A percentile compares a stretch with the other conserved stretches of the same genome.
Conservation (phyloP, 2,888 invertebrate species). For the Brachylomia viminalis region DNA sequence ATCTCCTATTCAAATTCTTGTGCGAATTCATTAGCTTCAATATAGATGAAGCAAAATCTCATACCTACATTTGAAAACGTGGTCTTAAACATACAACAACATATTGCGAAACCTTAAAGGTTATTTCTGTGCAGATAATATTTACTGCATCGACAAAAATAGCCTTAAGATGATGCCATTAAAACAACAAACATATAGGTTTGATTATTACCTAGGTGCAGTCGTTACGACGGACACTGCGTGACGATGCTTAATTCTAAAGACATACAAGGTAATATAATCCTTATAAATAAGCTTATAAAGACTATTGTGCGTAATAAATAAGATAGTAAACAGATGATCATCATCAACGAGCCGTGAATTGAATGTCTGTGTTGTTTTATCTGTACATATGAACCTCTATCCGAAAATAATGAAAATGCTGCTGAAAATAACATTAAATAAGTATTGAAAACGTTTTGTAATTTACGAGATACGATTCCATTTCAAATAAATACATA, state of each 20-base stretch:
- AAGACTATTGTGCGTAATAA: conserved; percentile 16
- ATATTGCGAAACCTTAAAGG: conserved; percentile 53
- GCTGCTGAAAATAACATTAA: conserved; percentile 29
- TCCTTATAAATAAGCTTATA: conserved; percentile 16
- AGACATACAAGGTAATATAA: conserved; percentile 29
- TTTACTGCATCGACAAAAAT: conserved; percentile 74
- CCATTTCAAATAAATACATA: conserved; percentile 29
- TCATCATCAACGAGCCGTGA: conserved; percentile 38
- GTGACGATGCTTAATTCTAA: conserved; percentile 40
- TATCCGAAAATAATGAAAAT: conserved; percentile 1
- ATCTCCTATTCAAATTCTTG: conserved; percentile 2
- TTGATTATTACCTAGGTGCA: conserved; percentile 67
- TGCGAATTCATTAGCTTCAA: conserved; percentile 16
- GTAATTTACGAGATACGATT: not conserved
- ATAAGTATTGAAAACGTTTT: not conserved
- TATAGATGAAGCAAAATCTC: conserved; percentile 13
- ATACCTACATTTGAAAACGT: conserved; percentile 24
- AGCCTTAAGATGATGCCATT: conserved; percentile 73
- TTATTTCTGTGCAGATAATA: conserved; percentile 54
- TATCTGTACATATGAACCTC: conserved; percentile 15
- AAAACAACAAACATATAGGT: conserved; percentile 66
- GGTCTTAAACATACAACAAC: conserved; percentile 14
- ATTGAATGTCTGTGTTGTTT: conserved; percentile 21
- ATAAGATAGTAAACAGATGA: conserved; percentile 23
- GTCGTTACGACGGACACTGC: conserved; percentile 53